Percentiles rank a stretch among this genome's conserved stretches.
phyloP scores from a whole-genome alignment of 2,888 invertebrate species.

The Mantis religiosa region DNA sequence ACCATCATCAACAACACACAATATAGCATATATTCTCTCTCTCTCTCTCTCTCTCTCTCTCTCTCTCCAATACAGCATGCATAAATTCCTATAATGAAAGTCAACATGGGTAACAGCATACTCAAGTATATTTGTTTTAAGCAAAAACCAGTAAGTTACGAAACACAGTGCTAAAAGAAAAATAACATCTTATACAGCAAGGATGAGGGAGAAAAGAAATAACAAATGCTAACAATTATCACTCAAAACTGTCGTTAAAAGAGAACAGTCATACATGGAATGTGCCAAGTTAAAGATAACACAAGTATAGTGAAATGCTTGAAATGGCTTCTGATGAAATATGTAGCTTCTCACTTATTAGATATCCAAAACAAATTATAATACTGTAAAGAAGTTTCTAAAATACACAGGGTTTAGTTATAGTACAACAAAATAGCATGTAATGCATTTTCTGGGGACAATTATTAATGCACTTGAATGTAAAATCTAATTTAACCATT shows the following conservation, averaged over 20 bases:
- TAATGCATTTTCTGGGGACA: neutral
- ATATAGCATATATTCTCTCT: too few relatives aligned
- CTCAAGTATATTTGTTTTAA: neutral
- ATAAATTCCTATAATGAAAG: neutral
- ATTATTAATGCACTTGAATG: neutral
- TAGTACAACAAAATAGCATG: neutral
- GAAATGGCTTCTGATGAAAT: neutral
- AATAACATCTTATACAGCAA: neutral
- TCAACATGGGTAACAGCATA: neutral
- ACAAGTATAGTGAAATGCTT: neutral
- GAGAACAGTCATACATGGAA: neutral
- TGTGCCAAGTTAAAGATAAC: neutral
- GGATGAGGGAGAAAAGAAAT: neutral
- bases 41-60: too few relatives aligned
- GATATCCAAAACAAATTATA: neutral
- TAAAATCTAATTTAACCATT: neutral
- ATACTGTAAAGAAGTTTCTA: neutral
- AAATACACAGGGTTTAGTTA: neutral
- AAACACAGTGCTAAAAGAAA: neutral
- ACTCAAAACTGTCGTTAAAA: neutral
- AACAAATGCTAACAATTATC: neutral
- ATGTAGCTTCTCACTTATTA: neutral
- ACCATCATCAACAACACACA: too few relatives aligned
- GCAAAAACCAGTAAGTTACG: neutral
- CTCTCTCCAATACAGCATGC: too few relatives aligned